phyloP scores from a whole-genome alignment of 2,113 vertebrate species.

The Nycticebus coucang region DNA sequence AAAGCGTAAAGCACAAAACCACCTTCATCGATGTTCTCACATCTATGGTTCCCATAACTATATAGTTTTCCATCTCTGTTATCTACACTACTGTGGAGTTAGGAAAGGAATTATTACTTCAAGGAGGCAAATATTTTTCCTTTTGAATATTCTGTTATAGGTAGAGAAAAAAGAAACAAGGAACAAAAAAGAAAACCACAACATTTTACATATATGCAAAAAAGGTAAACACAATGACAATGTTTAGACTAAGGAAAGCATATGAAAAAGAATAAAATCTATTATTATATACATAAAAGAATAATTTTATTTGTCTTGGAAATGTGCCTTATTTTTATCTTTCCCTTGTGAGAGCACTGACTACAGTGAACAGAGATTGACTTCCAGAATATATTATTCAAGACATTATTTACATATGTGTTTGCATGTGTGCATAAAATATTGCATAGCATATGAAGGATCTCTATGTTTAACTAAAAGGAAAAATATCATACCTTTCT shows the following conservation, averaged over 20 bases:
- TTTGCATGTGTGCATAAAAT: conserved; percentile 28
- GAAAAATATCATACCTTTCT: background rate
- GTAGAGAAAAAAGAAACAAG: background rate
- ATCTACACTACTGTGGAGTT: background rate
- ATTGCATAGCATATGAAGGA: conserved; percentile 1
- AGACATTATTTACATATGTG: background rate
- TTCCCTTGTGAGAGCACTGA: background rate
- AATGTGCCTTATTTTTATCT: conserved; percentile 5
- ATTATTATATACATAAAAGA: conserved; percentile 16
- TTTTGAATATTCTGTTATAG: conserved; percentile 15
- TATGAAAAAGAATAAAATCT: conserved; percentile 24
- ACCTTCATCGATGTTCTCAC: background rate
- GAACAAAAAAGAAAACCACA: conserved; percentile 1
- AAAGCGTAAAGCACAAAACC: conserved; percentile 27
- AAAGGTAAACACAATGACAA: conserved; percentile 20
- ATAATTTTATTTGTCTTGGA: background rate
- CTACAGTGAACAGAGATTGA: background rate
- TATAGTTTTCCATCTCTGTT: background rate
- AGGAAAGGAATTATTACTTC: background rate
- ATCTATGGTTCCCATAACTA: background rate
- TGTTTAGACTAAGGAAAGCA: conserved; percentile 34
- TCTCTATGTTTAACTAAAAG: conserved; percentile 42
- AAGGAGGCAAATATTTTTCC: background rate
- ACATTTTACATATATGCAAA: conserved; percentile 2
- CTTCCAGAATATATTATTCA: conserved; percentile 33